Base-by-base conservation (phyloP, 53 echinoderm and acorn worm species). In the Actinopyga echinites region DNA sequence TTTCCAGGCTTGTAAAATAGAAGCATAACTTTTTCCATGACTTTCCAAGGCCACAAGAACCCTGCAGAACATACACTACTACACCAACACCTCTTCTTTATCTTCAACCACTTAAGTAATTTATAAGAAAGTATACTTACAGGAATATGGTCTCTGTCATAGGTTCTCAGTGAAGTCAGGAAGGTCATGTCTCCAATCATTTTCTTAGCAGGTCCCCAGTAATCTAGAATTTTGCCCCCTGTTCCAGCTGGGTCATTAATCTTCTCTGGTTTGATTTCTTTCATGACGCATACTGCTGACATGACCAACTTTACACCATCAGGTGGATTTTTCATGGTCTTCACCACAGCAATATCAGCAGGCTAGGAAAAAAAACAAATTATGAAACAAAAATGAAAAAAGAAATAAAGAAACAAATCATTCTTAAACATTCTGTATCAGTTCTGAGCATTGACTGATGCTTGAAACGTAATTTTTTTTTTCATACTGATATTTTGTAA, bases 161-260 rank as follows among this genome's bases (percentile, higher is more conserved):
- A 97, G 0, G 93, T 94, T 92, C 86, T 94, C 65, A 95, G 85
- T 57, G 86, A 82, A 74, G 82, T 88, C 31, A 99, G 75, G 90
- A 99, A 95, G 85, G 90, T 93, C 93, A 94, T 99, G 80, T 99
- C 99, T 33, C 99, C 99, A 34, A 99, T 79, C 30, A 99, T 90
- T 56, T 92, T 99, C 87, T 99, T 99, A 24, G 94, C 90, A 30
- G 99, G 99, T 22, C 94, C 99, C 94, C 99, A 99, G 91, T 87
- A 99, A 91, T 99, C 99, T 52, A 99, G 89, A 68, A 99, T 93
- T 91, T 99, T 99, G 55, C 99, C 99, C 77, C 99, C 99, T 19
- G 99, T 97, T 21, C 99, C 99, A 2, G 99, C 90, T 10, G 99
- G 99, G 64, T 99, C 99, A 24, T 68, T 86, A 17, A 99, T 99